Evolutionary conservation across 37 sponge, comb jelly and placozoan species (phyloP).

Genomic region (Bolinopsis microptera): DNA sequence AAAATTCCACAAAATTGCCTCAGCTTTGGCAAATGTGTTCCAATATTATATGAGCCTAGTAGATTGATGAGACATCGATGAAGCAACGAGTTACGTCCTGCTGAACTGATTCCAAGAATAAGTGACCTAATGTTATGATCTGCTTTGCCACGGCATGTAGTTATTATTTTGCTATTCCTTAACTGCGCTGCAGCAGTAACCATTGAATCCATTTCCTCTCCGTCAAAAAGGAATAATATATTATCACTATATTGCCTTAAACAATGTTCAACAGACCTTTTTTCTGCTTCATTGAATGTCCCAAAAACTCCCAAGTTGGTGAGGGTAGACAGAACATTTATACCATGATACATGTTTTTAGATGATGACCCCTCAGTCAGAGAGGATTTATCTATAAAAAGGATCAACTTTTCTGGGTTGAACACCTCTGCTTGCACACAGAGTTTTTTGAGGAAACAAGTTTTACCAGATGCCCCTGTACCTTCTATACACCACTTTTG

Average conservation of each 20-base stretch:
- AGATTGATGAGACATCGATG: background rate
- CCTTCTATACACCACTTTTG: slow-evolving; percentile 31
- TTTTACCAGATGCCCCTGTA: slow-evolving; percentile 44
- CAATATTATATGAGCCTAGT: background rate
- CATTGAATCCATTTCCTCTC: background rate
- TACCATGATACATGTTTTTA: no score
- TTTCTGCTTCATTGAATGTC: background rate
- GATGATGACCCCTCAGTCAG: background rate
- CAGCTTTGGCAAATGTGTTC: background rate
- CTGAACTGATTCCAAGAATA: background rate
- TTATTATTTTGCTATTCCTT: slow-evolving; percentile 27
- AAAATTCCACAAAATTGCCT: background rate
- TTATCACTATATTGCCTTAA: slow-evolving; percentile 7
- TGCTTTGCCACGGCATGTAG: background rate
- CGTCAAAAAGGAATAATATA: slow-evolving; percentile 21
- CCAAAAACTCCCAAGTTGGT: slow-evolving; percentile 1
- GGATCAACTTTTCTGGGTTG: background rate
- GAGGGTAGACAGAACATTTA: background rate
- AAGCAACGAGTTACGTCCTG: background rate
- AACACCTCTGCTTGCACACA: slow-evolving; percentile 52
- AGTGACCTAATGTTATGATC: background rate
- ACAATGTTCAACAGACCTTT: background rate
- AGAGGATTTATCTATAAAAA: background rate
- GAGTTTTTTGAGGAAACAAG: slow-evolving; percentile 24
- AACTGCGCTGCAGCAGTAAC: background rate